Percentiles rank a stretch among this genome's conserved stretches.
These are phyloP conservation scores for Agonum fuliginosum DNA, from an alignment of 2,888 invertebrate genomes.

Conservation along the genomic window DNA sequence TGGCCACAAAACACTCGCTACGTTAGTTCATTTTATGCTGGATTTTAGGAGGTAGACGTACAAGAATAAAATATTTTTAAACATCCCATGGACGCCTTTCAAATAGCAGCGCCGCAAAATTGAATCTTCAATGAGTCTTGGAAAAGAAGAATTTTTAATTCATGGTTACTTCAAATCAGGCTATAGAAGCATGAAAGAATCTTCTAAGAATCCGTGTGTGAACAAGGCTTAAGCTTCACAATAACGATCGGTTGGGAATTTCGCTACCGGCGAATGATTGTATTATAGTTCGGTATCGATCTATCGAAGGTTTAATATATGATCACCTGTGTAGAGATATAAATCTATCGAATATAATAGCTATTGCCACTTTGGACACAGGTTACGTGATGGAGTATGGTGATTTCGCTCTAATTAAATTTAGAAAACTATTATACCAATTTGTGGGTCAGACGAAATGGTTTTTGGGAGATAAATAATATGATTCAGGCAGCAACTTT, in stretches of 20 bases:
- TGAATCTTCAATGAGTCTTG: too few species aligned
- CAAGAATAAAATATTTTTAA: too few species aligned
- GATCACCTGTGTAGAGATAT: slow-evolving; percentile 14
- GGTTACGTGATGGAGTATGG: background rate
- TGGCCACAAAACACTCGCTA: too few species aligned
- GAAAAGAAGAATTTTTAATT: too few species aligned
- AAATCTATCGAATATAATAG: slow-evolving; percentile 27
- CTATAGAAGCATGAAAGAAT: too few species aligned
- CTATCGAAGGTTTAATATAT: slow-evolving; percentile 1
- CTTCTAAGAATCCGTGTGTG: too few species aligned
- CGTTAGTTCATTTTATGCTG: too few species aligned
- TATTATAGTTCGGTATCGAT: slow-evolving; percentile 9
- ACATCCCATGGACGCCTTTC: too few species aligned
- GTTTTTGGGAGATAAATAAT: background rate
- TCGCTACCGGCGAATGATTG: slow-evolving; percentile 48
- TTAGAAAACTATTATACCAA: slow-evolving; percentile 23
- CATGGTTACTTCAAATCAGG: too few species aligned
- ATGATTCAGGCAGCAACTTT: too few species aligned
- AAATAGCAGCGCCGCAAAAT: too few species aligned
- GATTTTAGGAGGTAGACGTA: too few species aligned
- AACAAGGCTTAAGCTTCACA: slow-evolving; percentile 13
- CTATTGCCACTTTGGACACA: slow-evolving; percentile 23
- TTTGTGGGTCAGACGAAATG: background rate
- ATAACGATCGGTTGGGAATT: slow-evolving; percentile 30
- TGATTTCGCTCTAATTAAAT: slow-evolving; percentile 16